phyloP scores from a whole-genome alignment of 2,797 vertebrate species.

The Jordanella pulchra region DNA sequence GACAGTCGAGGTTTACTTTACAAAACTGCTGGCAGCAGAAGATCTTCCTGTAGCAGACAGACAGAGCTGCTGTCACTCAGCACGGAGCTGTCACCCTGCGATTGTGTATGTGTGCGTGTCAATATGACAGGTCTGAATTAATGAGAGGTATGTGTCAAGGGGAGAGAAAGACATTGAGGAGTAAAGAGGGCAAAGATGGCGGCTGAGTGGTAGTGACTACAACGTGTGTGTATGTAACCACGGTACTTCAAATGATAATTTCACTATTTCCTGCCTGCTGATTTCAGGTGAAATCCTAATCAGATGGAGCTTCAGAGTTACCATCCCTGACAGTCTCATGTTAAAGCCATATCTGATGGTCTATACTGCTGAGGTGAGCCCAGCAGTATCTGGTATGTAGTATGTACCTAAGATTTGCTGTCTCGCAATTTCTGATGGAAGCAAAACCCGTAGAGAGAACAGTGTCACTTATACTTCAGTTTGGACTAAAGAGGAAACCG shows the following conservation, averaged over 20 bases:
- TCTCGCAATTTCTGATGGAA: slow-evolving; percentile 11
- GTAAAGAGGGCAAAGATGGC: slow-evolving; percentile 69
- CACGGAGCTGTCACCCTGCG: slow-evolving; percentile 69
- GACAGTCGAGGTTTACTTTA: slow-evolving; percentile 78
- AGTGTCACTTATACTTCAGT: slow-evolving; percentile 22
- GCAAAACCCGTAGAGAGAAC: slow-evolving; percentile 17
- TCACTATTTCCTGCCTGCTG: slow-evolving; percentile 51
- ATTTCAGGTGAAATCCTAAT: slow-evolving; percentile 49
- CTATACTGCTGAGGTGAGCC: slow-evolving; percentile 8
- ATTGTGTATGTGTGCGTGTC: slow-evolving; percentile 47
- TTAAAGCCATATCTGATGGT: slow-evolving; percentile 24
- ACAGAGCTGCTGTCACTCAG: slow-evolving; percentile 76
- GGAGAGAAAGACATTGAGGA: slow-evolving; percentile 57
- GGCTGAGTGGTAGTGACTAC: slow-evolving; percentile 53
- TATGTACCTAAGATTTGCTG: slow-evolving; percentile 12
- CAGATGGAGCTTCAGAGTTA: slow-evolving; percentile 45
- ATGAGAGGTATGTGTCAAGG: slow-evolving; percentile 73
- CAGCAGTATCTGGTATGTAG: slow-evolving; percentile 9
- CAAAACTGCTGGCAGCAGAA: slow-evolving; percentile 72
- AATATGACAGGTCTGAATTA: slow-evolving; percentile 77
- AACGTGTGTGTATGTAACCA: slow-evolving; percentile 34
- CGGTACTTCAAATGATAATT: slow-evolving; percentile 58
- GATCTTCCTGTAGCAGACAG: slow-evolving; percentile 77
- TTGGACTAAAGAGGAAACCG: slow-evolving; percentile 9
- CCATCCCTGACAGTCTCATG: slow-evolving; percentile 43